A percentile compares a stretch with the other conserved stretches of the same genome.
phyloP scores from a whole-genome alignment of 35 echinoderm and acorn worm species.

The Stichopus chloronotus region DNA sequence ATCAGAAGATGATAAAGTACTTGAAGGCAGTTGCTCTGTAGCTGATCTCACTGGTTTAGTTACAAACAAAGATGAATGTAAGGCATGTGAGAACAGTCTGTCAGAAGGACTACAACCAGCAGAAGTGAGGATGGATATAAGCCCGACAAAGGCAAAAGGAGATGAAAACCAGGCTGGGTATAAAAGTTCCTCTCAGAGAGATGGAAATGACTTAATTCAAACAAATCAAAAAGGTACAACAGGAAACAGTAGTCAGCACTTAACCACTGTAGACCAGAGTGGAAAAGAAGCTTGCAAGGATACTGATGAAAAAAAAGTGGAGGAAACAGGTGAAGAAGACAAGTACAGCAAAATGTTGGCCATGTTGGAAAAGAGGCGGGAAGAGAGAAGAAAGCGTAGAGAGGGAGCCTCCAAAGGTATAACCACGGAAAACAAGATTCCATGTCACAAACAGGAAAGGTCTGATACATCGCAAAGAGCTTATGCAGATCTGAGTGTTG shows the following conservation, averaged over 20 bases:
- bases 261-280: not conserved
- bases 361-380: slow-evolving; percentile 39
- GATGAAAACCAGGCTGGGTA: not conserved
- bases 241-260: not conserved
- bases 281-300: not conserved
- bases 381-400: slow-evolving; percentile 34
- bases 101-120: not conserved
- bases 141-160: not conserved
- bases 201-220: not conserved
- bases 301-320: not conserved
- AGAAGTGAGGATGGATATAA: not conserved
- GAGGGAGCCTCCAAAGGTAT: not conserved
- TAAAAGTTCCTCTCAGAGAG: not conserved
- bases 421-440: not conserved
- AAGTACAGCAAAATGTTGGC: slow-evolving; percentile 32
- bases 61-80: not conserved
- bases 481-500: not conserved
- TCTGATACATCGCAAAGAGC: not conserved
- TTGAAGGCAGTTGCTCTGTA: not conserved
- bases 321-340: slow-evolving; percentile 23
- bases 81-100: not conserved
- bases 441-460: not conserved
- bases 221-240: not conserved
- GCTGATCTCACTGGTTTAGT: not conserved
- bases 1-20: not conserved